phyloP scores from a whole-genome alignment of 2,888 invertebrate species.

The Cremastinae sp. region DNA sequence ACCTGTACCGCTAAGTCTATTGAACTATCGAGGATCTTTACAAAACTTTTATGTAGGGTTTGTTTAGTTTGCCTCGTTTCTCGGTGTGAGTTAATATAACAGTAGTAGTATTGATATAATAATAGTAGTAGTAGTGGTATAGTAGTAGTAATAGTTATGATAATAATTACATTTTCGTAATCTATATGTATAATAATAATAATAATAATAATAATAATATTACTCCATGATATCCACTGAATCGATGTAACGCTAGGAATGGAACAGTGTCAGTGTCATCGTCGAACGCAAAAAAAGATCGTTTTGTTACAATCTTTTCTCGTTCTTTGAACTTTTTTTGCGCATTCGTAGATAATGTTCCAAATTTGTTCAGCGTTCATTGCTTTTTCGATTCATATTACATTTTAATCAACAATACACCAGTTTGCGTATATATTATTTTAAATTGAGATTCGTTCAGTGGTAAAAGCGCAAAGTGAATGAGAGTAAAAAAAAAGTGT shows the following conservation, averaged over 20 bases:
- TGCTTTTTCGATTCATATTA: no score
- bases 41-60: conserved; percentile 29
- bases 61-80: conserved; percentile 31
- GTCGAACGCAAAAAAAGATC: conserved; percentile 47
- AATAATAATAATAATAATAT: conserved; percentile 32
- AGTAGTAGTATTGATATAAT: conserved; percentile 33
- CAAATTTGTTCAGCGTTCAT: no score
- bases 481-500: conserved; percentile 10
- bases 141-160: conserved; percentile 8
- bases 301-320: conserved; percentile 21
- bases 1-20: conserved; percentile 56
- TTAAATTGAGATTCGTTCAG: no score
- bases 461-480: no score
- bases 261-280: conserved; percentile 57
- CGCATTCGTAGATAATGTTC: no score
- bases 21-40: conserved; percentile 46
- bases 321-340: conserved; percentile 36
- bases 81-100: conserved; percentile 48
- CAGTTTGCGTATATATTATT: no score
- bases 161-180: conserved; percentile 36
- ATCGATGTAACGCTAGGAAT: conserved; percentile 58
- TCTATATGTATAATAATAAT: conserved; percentile 14
- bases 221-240: conserved; percentile 51
- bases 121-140: conserved; percentile 41
- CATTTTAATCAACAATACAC: no score